A percentile compares a stretch with the other conserved stretches of the same genome.
phyloP scores from a whole-genome alignment of 2,113 vertebrate species.

The Bubalus kerabau region DNA sequence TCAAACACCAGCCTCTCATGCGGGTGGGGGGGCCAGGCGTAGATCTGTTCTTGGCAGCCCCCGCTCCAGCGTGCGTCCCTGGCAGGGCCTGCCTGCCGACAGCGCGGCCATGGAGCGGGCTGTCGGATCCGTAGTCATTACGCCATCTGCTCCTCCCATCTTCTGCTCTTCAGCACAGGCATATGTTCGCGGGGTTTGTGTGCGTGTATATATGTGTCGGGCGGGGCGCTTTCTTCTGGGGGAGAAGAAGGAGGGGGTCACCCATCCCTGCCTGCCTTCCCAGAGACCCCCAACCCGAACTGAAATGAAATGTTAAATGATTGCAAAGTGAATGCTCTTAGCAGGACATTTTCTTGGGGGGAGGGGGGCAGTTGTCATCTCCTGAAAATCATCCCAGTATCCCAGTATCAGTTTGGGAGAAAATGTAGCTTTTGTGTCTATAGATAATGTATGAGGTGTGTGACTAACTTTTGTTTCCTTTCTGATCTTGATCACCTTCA shows the following conservation, averaged over 20 bases:
- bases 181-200: constrained; percentile 20
- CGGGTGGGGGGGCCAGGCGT: background rate
- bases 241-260: background rate
- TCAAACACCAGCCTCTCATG: constrained; percentile 35
- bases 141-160: constrained; percentile 67
- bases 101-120: background rate
- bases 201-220: background rate
- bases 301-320: background rate
- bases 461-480: background rate
- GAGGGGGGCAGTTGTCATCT: background rate
- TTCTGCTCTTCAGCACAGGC: constrained; percentile 34
- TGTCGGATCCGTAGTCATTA: constrained; percentile 32
- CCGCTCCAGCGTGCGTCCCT: constrained; percentile 48
- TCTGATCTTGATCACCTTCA: background rate
- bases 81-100: constrained; percentile 44
- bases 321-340: background rate
- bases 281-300: background rate
- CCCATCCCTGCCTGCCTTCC: background rate
- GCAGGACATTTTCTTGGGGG: background rate
- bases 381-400: background rate
- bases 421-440: background rate
- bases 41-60: constrained; percentile 50
- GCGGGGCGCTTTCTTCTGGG: background rate
- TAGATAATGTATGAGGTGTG: background rate
- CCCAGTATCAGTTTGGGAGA: fast-evolving